phyloP scores from a whole-genome alignment of 2,113 vertebrate species.

The Ochotona princeps region DNA sequence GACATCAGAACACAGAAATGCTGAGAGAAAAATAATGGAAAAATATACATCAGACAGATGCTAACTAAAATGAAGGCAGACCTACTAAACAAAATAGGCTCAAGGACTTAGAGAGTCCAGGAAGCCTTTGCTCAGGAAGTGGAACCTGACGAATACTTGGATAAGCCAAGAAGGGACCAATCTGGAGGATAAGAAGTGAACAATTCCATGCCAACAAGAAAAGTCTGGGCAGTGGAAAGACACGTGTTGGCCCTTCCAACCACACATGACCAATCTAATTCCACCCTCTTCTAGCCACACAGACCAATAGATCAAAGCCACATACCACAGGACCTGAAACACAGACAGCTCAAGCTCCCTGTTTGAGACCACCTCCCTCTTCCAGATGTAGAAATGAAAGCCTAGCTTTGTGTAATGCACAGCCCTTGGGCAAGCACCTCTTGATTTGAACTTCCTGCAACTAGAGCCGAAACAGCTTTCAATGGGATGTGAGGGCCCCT shows the following conservation, averaged over 20 bases:
- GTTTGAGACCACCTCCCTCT: background rate
- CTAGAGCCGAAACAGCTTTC: background rate
- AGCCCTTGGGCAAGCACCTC: background rate
- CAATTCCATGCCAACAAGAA: background rate
- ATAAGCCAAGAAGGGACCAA: background rate
- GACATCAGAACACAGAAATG: background rate
- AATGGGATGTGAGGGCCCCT: background rate
- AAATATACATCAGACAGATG: background rate
- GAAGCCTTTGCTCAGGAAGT: background rate
- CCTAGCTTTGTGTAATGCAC: background rate
- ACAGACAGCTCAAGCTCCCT: background rate
- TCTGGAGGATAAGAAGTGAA: background rate
- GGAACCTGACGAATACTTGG: background rate
- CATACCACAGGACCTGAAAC: background rate
- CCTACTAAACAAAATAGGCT: background rate
- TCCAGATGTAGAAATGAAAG: background rate
- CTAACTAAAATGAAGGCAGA: constrained; percentile 1
- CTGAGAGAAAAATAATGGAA: background rate
- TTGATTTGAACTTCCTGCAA: background rate
- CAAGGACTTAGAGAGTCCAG: background rate
- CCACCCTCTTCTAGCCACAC: background rate
- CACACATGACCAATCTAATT: background rate
- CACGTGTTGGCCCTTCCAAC: background rate
- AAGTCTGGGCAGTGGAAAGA: background rate
- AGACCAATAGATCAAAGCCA: background rate